Percentiles rank a stretch among this genome's conserved stretches.
These are phyloP conservation scores for Temnothorax longispinosus DNA, from an alignment of 1,140 invertebrate species.

Conservation along the genomic window DNA sequence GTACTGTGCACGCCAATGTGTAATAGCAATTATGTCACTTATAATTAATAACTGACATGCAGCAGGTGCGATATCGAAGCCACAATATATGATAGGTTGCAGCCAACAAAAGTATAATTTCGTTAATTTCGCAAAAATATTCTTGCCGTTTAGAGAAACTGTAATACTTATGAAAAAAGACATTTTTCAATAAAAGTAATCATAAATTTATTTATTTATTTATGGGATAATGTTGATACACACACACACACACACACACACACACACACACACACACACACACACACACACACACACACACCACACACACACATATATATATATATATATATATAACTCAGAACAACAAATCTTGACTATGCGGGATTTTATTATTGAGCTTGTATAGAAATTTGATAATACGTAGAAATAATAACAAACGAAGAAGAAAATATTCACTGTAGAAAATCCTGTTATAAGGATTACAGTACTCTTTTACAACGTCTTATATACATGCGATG, in stretches of 20 bases:
- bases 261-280: too few species aligned
- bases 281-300: too few species aligned
- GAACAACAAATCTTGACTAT: background rate
- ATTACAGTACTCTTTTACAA: background rate
- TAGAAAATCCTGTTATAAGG: background rate
- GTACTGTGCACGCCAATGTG: background rate
- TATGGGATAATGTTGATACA: background rate
- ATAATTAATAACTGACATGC: background rate
- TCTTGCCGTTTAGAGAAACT: background rate
- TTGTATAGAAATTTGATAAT: background rate
- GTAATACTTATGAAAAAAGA: background rate
- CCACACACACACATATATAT: too few species aligned
- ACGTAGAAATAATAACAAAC: background rate
- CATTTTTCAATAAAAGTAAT: background rate
- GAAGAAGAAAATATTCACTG: background rate
- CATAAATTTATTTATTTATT: conserved; percentile 1
- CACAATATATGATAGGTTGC: background rate
- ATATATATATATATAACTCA: background rate
- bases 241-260: too few species aligned
- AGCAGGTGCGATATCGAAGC: background rate
- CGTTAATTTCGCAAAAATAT: background rate
- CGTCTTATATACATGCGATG: background rate
- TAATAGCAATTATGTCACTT: background rate
- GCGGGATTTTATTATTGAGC: background rate
- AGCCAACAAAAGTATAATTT: background rate